These are phyloP conservation scores for Brachionus rotundiformis DNA, from an alignment of 1,140 invertebrate species.

Conservation along the genomic window DNA sequence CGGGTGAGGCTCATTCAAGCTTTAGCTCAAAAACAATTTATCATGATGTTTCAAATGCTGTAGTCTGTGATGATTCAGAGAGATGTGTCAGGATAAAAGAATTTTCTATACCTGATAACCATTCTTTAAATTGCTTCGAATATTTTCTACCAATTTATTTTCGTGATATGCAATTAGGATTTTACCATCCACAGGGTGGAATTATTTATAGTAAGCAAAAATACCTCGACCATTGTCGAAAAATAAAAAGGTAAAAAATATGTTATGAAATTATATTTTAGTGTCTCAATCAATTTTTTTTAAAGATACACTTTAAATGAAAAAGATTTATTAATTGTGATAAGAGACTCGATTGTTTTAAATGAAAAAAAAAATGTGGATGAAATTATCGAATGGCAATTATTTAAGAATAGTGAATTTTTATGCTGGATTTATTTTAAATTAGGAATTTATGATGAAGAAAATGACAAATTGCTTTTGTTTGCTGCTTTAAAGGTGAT, in stretches of 20 bases:
- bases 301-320: background rate
- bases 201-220: background rate
- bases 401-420: conserved; percentile 16
- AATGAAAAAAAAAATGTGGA: background rate
- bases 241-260: background rate
- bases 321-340: background rate
- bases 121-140: background rate
- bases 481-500: background rate
- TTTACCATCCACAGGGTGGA: background rate
- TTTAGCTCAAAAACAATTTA: background rate
- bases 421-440: background rate
- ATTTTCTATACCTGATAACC: too few species aligned
- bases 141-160: background rate
- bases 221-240: background rate
- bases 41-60: background rate
- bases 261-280: background rate
- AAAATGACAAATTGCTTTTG: conserved; percentile 9
- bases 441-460: conserved; percentile 18
- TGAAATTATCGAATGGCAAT: conserved; percentile 14
- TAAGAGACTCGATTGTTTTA: background rate
- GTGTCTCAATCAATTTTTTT: background rate
- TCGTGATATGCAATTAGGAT: background rate
- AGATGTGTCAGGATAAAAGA: too few species aligned
- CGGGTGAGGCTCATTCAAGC: background rate
- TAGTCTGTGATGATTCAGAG: too few species aligned